A percentile compares a stretch with the other conserved stretches of the same genome.
phyloP scores from a whole-genome alignment of 2,113 vertebrate genomes.

The Lichenostomus cassidix region DNA sequence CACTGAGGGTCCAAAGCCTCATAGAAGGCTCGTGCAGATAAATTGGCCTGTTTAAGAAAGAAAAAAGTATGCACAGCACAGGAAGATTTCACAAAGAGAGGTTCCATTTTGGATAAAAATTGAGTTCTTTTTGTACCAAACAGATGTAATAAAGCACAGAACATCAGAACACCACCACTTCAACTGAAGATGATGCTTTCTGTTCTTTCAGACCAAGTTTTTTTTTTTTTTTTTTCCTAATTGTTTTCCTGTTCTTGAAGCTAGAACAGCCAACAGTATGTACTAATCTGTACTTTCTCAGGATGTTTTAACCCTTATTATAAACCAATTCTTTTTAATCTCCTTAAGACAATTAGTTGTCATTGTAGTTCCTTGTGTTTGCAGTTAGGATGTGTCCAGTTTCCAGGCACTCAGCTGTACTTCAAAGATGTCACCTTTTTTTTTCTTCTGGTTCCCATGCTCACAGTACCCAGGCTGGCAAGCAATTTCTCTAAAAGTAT shows the following conservation, averaged over 20 bases:
- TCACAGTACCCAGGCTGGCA: not conserved
- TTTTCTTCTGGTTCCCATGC: not conserved
- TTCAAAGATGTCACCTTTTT: not conserved
- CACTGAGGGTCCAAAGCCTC: not conserved
- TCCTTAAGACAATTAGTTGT: not conserved
- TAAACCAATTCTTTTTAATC: not conserved
- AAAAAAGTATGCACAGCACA: not conserved
- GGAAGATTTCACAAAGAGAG: not conserved
- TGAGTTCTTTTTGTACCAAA: not conserved
- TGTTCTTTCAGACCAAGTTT: not conserved
- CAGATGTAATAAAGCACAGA: accelerated
- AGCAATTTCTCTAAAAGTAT: not conserved
- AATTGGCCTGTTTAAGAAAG: not conserved
- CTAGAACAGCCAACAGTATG: not conserved
- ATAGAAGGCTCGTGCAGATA: accelerated
- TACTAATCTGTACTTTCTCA: not conserved
- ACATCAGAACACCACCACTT: not conserved
- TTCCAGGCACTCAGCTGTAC: not conserved
- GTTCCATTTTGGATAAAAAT: not conserved
- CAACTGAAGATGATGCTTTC: not conserved
- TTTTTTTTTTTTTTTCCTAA: no score
- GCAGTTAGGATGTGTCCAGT: accelerated
- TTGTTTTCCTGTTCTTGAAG: not conserved
- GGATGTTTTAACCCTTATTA: not conserved
- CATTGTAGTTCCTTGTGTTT: not conserved